Conservation (phyloP, 2,797 vertebrate species). For the Chelon labrosus region DNA sequence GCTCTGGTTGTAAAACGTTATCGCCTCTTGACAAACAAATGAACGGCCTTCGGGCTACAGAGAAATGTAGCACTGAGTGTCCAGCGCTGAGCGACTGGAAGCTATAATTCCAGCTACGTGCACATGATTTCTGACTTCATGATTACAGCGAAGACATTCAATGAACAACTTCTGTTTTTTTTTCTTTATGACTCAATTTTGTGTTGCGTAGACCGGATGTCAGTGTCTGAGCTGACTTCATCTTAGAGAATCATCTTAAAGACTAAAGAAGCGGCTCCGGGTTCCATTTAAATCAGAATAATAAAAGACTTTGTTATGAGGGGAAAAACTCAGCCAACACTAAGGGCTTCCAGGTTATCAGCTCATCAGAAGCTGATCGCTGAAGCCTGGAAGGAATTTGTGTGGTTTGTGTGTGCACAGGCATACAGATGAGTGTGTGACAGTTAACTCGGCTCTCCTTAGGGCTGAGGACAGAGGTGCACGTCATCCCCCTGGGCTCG, state of each 20-base stretch:
- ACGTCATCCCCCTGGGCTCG: conserved; percentile 1
- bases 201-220: too few species aligned
- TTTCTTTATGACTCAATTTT: too few species aligned
- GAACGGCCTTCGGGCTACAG: conserved; percentile 1
- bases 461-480: too few species aligned
- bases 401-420: conserved; percentile 6
- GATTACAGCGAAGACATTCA: background rate
- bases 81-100: background rate
- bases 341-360: conserved; percentile 33
- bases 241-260: background rate
- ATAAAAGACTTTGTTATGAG: background rate
- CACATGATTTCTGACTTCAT: background rate
- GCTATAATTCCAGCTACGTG: background rate
- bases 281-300: background rate
- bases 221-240: too few species aligned
- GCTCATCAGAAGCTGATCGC: conserved; percentile 33
- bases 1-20: background rate
- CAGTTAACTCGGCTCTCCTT: background rate
- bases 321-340: conserved; percentile 10
- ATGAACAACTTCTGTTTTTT: too few species aligned
- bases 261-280: background rate
- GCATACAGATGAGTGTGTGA: conserved; percentile 2
- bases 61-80: background rate
- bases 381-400: conserved; percentile 21
- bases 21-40: conserved; percentile 2